Evolutionary conservation across 1,140 invertebrate species (phyloP), one percentile per base, ranked within the genome.

Genomic region (Drosophila malerkotliana): DNA sequence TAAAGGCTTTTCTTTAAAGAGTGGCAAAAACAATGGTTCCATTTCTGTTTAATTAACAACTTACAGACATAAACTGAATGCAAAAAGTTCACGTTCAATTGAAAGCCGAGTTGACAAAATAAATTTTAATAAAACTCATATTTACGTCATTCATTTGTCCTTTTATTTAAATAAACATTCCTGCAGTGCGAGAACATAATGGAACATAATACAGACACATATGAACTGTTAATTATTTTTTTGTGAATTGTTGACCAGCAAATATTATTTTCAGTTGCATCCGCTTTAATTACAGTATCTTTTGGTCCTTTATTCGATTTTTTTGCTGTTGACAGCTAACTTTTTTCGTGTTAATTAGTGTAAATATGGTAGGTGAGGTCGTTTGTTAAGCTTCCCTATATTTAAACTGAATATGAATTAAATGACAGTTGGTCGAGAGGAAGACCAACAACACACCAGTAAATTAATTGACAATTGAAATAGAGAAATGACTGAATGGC

Each of bases 321-420:
- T 47, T 41, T 41, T 30, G 39, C 32, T 45, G 12, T 54, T 39
- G 52, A 8, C 62, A 30, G 39, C 41, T 54, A 54, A 68, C 61
- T 68, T 68, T 67, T 67, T 67, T 51, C 62, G 63, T 68, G 66
- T 69, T 69, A 69, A 69, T 69, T 69, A 69, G 66, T 69, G 66
- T 69, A 68, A 56, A 39, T 37, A 48, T 32, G 15, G 15, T 7
- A 3, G 41, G 41, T 18, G 30, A 32, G 30, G 30, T 12, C 14
- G 4, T 34, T 47, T 56, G 51, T 48, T 44, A 15, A 44, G 14
- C 41, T 14, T 15, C 41, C 18, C 63, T 68, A 45, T 69, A 44
- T 47, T 55, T 8, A 45, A 53, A 67, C 14, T 32, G 52, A 21
- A 68, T 37, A 34, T 24, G 15, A 68, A 56, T 69, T 69, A 41